phyloP scores from a whole-genome alignment of 2,113 vertebrate species.

The Falcunculus frontatus region DNA sequence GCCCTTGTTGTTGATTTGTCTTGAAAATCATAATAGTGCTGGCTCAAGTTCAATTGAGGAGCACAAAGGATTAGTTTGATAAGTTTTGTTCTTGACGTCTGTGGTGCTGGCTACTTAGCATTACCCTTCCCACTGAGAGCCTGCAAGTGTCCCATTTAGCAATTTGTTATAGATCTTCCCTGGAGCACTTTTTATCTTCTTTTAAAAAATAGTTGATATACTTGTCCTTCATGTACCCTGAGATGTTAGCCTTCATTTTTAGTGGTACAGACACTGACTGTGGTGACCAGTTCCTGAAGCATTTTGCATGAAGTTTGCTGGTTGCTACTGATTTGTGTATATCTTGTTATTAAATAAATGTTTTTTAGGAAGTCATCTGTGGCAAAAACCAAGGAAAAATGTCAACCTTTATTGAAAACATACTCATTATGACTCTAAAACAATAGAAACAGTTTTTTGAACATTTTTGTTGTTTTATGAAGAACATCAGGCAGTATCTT shows the following conservation, averaged over 20 bases:
- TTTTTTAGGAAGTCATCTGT: background rate
- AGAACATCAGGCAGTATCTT: background rate
- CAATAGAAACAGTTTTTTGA: background rate
- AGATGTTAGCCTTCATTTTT: background rate
- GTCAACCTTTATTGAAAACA: background rate
- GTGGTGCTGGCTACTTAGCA: background rate
- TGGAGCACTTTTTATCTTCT: background rate
- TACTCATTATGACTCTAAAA: background rate
- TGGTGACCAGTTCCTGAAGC: background rate
- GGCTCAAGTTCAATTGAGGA: background rate
- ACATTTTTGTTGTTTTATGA: background rate
- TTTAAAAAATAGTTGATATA: background rate
- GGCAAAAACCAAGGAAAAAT: background rate
- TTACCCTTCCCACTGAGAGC: background rate
- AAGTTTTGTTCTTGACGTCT: background rate
- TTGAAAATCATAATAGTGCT: background rate
- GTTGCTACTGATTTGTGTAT: background rate
- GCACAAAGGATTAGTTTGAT: background rate
- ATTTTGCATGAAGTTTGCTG: background rate
- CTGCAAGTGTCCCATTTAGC: background rate
- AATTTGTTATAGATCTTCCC: background rate
- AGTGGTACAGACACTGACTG: background rate
- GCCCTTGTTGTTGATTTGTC: background rate
- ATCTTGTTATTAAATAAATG: background rate
- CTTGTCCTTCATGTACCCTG: background rate